phyloP scores from a whole-genome alignment of 2,797 vertebrate genomes.

The Oryzias sinensis region DNA sequence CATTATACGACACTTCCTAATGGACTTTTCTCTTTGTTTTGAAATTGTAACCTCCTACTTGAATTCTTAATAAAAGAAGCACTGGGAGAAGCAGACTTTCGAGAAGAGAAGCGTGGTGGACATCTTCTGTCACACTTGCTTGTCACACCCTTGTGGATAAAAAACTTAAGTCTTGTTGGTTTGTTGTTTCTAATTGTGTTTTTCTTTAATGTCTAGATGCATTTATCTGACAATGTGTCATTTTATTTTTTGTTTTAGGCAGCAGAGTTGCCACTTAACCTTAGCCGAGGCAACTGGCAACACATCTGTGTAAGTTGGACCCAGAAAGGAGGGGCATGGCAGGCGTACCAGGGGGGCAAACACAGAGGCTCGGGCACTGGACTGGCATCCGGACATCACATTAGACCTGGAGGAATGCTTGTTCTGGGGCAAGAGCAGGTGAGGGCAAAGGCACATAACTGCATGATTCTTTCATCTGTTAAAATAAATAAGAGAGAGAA shows the following conservation, averaged over 20 bases:
- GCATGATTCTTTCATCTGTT: not conserved
- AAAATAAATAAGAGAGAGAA: too few species aligned
- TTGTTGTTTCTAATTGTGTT: too few species aligned
- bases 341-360: slow-evolving; percentile 89
- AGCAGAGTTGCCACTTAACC: slow-evolving; percentile 86
- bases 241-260: slow-evolving; percentile 75
- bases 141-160: too few species aligned
- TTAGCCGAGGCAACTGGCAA: slow-evolving; percentile 90
- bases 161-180: too few species aligned
- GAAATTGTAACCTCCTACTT: too few species aligned
- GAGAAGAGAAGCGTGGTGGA: too few species aligned
- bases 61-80: too few species aligned
- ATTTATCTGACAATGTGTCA: not conserved
- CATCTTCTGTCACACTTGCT: too few species aligned
- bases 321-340: slow-evolving; percentile 89
- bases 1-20: too few species aligned
- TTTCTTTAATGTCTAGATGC: too few species aligned
- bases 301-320: slow-evolving; percentile 93
- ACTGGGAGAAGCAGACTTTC: too few species aligned
- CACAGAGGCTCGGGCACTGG: slow-evolving; percentile 85
- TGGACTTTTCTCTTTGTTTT: too few species aligned
- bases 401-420: slow-evolving; percentile 88
- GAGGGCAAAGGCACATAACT: slow-evolving; percentile 4
- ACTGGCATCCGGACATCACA: slow-evolving; percentile 89
- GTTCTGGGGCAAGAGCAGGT: slow-evolving; percentile 96